Conservation (phyloP, 2,797 vertebrate genomes). For the Vultur gryphus region DNA sequence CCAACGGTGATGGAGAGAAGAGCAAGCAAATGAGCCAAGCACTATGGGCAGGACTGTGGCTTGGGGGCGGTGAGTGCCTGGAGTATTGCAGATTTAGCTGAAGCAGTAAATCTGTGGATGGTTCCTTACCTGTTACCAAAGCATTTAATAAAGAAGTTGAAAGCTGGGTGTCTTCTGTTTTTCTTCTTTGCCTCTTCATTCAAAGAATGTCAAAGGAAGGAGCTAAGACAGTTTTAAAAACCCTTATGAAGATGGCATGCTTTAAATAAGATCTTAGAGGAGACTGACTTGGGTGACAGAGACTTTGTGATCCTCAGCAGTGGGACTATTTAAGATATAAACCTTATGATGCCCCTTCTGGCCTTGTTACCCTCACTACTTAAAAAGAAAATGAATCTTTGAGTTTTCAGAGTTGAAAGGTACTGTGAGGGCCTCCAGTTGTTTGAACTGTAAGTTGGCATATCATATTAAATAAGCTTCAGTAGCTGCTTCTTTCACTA, state of each 20-base stretch:
- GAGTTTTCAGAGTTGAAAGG: background rate
- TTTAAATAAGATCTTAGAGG: background rate
- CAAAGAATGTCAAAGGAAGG: background rate
- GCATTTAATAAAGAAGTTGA: background rate
- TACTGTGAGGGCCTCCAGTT: background rate
- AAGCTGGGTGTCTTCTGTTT: background rate
- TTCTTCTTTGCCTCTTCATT: background rate
- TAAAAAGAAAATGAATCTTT: background rate
- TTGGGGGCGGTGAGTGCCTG: background rate
- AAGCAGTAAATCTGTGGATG: background rate
- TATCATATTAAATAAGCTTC: conserved; percentile 4
- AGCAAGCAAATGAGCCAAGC: background rate
- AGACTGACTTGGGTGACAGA: background rate
- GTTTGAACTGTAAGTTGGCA: background rate
- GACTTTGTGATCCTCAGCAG: background rate
- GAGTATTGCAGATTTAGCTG: background rate
- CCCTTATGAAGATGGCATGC: background rate
- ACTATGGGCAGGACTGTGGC: background rate
- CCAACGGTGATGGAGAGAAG: background rate
- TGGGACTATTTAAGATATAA: background rate
- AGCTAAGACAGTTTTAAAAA: background rate
- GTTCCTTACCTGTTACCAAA: background rate
- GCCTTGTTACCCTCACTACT: background rate
- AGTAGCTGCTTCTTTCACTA: background rate
- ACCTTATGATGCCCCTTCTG: background rate